Evolutionary conservation across 2,797 vertebrate species (phyloP).

Genomic region (Alosa sapidissima): DNA sequence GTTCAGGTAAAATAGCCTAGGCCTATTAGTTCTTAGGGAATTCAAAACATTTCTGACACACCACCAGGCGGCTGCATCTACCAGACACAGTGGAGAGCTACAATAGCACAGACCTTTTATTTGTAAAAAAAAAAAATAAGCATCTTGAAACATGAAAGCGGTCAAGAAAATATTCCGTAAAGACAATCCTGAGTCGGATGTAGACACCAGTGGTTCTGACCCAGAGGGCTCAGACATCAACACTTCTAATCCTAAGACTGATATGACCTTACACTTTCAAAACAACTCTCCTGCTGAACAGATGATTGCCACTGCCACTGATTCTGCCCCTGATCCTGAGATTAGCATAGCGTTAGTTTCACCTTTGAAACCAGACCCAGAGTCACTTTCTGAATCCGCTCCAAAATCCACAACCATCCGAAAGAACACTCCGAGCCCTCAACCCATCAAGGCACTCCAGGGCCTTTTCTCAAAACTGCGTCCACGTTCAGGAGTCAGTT

Average conservation of each 20-base stretch:
- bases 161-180: neutral
- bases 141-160: neutral
- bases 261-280: neutral
- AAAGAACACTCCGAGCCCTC: neutral
- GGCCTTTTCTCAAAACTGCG: conserved; percentile 2
- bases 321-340: neutral
- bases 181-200: neutral
- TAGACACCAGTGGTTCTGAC: neutral
- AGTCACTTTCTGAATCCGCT: neutral
- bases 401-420: neutral
- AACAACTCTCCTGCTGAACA: neutral
- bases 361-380: neutral
- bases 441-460: neutral
- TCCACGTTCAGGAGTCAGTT: neutral
- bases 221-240: neutral
- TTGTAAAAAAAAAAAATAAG: neutral
- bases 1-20: neutral
- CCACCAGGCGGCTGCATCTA: neutral
- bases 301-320: neutral
- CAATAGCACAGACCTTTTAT: neutral
- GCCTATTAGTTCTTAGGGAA: neutral
- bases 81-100: neutral
- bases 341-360: neutral
- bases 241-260: neutral
- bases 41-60: no score